Percentiles rank a stretch among this genome's conserved stretches.
Evolutionary conservation across 2,113 vertebrate genomes (phyloP).

Genomic region (Heteronetta atricapilla): DNA sequence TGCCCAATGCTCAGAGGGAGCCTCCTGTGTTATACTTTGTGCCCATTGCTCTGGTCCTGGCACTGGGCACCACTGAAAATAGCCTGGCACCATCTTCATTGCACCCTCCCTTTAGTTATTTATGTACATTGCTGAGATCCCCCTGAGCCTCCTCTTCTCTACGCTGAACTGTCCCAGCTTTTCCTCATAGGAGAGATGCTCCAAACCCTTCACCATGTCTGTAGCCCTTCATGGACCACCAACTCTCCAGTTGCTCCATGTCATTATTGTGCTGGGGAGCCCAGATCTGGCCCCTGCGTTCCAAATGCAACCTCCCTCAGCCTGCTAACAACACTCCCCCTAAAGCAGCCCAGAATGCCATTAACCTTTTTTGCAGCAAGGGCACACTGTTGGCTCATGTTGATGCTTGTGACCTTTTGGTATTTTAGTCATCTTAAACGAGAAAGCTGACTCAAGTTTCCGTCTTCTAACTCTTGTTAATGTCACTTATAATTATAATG

Average conservation of each 20-base stretch:
- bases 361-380: background rate
- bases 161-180: background rate
- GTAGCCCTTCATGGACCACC: background rate
- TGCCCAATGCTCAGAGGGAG: background rate
- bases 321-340: background rate
- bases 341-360: background rate
- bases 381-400: fast-evolving
- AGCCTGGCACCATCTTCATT: background rate
- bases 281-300: background rate
- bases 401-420: background rate
- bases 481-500: background rate
- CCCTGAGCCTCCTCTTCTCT: background rate
- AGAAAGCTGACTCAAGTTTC: background rate
- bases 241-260: background rate
- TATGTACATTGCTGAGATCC: background rate
- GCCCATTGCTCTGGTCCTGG: background rate
- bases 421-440: background rate
- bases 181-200: background rate
- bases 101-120: background rate
- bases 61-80: background rate
- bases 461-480: background rate
- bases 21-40: background rate
- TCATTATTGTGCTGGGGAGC: background rate
- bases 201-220: background rate
- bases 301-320: background rate